Conservation (phyloP, 2,888 invertebrate genomes). For the Leuctra nigra region DNA sequence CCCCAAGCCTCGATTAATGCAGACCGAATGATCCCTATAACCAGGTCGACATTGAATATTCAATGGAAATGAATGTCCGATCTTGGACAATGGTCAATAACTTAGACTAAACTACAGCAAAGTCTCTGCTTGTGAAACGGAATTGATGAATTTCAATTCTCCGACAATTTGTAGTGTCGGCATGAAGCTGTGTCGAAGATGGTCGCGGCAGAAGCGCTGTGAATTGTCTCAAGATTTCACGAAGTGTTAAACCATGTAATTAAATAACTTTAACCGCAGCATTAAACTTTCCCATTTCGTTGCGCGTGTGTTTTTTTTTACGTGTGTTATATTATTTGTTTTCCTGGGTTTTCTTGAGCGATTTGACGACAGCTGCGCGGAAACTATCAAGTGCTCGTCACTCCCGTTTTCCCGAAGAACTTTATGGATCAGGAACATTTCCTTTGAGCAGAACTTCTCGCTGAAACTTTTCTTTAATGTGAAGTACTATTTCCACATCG, state of each 20-base stretch:
- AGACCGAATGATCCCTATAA: too few species aligned
- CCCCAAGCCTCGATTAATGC: too few species aligned
- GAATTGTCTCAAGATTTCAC: slow-evolving; percentile 12
- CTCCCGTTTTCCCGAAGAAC: background rate
- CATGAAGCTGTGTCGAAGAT: background rate
- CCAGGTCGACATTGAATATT: too few species aligned
- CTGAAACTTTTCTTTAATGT: background rate
- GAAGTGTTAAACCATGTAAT: slow-evolving; percentile 22
- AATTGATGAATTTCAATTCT: slow-evolving; percentile 11
- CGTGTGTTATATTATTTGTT: background rate
- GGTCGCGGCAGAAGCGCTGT: background rate
- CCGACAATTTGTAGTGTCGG: slow-evolving; percentile 4
- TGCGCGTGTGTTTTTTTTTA: background rate
- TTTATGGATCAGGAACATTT: background rate
- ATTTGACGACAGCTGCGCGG: background rate
- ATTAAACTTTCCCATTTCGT: slow-evolving; percentile 19
- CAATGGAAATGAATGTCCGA: slow-evolving; percentile 3
- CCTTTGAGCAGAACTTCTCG: background rate
- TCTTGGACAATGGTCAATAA: slow-evolving; percentile 2
- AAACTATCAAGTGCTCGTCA: too few species aligned
- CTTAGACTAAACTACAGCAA: background rate
- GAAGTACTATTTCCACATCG: too few species aligned
- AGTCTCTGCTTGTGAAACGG: background rate
- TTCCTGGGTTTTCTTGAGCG: background rate
- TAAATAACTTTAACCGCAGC: slow-evolving; percentile 22